Percentiles rank a stretch among this genome's conserved stretches.
Conservation (phyloP, 2,113 vertebrate species). For the Stigmatopora argus region DNA sequence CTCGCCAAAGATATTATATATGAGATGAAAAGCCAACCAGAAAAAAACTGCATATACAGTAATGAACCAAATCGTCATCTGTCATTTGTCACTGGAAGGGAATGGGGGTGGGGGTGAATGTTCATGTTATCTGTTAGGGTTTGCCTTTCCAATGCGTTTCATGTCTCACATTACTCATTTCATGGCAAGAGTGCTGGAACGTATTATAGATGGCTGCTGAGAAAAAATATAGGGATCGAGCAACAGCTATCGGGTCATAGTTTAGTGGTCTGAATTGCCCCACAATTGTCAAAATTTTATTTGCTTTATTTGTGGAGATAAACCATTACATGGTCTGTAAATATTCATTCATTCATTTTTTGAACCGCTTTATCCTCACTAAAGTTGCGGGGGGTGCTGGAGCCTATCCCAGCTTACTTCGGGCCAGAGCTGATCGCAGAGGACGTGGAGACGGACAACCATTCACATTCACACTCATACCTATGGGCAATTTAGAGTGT, state of each 20-base stretch:
- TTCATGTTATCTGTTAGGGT: constrained; percentile 66
- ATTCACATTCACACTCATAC: too few species aligned
- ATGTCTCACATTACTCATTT: constrained; percentile 62
- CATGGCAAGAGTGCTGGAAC: constrained; percentile 65
- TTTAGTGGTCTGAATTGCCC: constrained; percentile 28
- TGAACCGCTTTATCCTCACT: too few species aligned
- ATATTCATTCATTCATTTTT: constrained; percentile 48
- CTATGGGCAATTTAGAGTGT: too few species aligned
- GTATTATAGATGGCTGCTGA: constrained; percentile 63
- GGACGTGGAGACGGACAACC: too few species aligned
- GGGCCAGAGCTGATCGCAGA: too few species aligned
- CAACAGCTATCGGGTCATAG: constrained; percentile 25
- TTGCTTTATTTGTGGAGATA: constrained; percentile 40
- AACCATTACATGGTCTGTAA: too few species aligned
- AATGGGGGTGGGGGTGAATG: constrained; percentile 20
- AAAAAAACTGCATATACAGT: constrained; percentile 23
- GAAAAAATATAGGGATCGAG: constrained; percentile 15
- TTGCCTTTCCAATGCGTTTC: constrained; percentile 63
- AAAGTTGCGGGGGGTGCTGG: too few species aligned
- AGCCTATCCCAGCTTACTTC: too few species aligned
- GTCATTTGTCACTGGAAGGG: constrained; percentile 40
- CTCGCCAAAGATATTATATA: constrained; percentile 43
- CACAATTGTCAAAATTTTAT: constrained; percentile 52
- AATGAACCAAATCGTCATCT: constrained; percentile 47
- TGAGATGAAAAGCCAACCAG: constrained; percentile 32